Conservation (phyloP, 2,797 vertebrate genomes). For the Apodemus agrarius region DNA sequence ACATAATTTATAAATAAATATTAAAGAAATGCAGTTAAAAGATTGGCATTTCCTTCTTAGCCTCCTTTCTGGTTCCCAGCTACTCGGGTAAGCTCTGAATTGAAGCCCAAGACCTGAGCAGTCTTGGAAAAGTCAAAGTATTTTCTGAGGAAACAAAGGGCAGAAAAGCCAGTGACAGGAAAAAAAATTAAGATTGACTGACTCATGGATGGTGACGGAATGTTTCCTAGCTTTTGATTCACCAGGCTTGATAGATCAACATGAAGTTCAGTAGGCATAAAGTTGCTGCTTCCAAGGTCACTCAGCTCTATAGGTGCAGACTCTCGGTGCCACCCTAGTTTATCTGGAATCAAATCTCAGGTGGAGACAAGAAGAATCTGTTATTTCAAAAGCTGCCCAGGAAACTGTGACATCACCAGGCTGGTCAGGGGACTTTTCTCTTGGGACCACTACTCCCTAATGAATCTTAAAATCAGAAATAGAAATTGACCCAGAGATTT, state of each 20-base stretch:
- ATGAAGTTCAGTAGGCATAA: neutral
- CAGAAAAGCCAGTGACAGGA: neutral
- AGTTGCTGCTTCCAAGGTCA: no score
- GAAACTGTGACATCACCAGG: neutral
- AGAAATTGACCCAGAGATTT: neutral
- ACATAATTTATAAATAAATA: conserved; percentile 6
- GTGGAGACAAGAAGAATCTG: neutral
- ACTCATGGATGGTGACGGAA: neutral
- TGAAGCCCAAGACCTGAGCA: neutral
- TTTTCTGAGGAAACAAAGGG: neutral
- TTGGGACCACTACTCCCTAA: neutral
- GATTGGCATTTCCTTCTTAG: neutral
- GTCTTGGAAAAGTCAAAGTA: neutral
- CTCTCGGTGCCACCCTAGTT: neutral
- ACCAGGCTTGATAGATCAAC: neutral
- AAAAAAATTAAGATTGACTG: neutral
- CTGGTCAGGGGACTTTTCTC: neutral
- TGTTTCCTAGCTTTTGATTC: neutral
- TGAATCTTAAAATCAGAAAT: neutral
- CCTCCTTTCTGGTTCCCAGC: neutral
- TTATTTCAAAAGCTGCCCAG: neutral
- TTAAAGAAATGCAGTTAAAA: neutral
- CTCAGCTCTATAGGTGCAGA: neutral
- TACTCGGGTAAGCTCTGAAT: neutral
- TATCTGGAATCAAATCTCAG: neutral